These are phyloP conservation scores for Chloroceryle amazona DNA, from an alignment of 2,797 vertebrate species.

Conservation along the genomic window DNA sequence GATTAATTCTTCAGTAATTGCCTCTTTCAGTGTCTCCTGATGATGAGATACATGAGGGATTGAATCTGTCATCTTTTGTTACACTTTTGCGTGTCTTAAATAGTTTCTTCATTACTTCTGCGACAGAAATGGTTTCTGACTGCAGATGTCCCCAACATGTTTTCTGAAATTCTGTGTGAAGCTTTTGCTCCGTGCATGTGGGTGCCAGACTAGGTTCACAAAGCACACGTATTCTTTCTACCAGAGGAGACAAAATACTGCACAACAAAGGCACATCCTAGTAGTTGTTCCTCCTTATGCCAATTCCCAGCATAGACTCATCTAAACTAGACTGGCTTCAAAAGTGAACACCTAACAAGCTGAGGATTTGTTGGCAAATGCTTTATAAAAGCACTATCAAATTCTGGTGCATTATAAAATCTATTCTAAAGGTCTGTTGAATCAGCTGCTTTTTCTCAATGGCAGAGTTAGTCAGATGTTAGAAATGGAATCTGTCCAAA, in stretches of 20 bases:
- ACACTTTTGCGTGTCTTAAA: not conserved
- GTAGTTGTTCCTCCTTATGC: constrained; percentile 7
- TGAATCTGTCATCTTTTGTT: not conserved
- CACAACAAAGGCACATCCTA: not conserved
- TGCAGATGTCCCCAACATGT: not conserved
- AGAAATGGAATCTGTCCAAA: not conserved
- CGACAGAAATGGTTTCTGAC: not conserved
- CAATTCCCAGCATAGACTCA: not conserved
- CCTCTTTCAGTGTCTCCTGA: not conserved
- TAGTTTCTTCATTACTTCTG: not conserved
- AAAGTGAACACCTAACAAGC: not conserved
- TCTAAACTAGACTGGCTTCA: constrained; percentile 3
- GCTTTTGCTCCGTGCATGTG: not conserved
- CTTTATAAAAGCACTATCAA: not conserved
- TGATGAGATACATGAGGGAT: not conserved
- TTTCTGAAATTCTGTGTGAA: not conserved
- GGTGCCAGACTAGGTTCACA: not conserved
- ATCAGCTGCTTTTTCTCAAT: not conserved
- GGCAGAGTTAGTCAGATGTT: not conserved
- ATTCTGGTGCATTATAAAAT: not conserved
- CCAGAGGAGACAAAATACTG: not conserved
- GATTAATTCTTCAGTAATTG: not conserved
- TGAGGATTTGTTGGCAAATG: not conserved
- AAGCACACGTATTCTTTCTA: not conserved
- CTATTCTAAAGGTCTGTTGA: not conserved